Percentiles rank a stretch among this genome's conserved stretches.
These are phyloP conservation scores for Sternotherus odoratus DNA, from an alignment of 2,797 vertebrate genomes.

Conservation along the genomic window DNA sequence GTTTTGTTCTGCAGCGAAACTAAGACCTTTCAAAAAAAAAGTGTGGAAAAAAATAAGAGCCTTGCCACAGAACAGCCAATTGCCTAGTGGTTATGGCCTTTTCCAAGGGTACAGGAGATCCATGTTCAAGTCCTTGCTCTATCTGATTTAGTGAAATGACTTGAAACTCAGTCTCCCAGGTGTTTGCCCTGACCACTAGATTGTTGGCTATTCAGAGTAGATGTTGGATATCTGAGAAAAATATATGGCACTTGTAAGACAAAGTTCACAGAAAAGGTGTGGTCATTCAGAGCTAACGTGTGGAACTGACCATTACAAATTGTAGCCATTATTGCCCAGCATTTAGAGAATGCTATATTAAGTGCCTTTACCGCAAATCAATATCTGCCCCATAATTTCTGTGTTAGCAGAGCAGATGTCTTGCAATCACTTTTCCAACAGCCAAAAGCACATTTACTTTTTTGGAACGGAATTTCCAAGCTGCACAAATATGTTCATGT, in stretches of 20 bases:
- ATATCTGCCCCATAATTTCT: background rate
- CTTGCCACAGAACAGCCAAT: background rate
- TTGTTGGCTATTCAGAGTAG: background rate
- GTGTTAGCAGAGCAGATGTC: background rate
- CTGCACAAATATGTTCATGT: conserved; percentile 40
- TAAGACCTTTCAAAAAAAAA: background rate
- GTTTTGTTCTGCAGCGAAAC: background rate
- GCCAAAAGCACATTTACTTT: conserved; percentile 27
- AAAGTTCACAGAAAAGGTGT: fast-evolving
- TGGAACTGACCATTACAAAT: background rate
- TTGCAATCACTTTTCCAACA: background rate
- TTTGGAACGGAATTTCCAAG: conserved; percentile 40
- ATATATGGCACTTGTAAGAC: background rate
- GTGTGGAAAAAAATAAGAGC: background rate
- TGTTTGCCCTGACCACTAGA: background rate
- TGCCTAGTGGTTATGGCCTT: background rate
- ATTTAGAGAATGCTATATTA: background rate
- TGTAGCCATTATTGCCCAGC: background rate
- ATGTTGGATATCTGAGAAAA: background rate
- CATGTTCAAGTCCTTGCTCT: background rate
- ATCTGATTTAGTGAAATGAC: background rate
- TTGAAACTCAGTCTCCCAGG: background rate
- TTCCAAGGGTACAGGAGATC: background rate
- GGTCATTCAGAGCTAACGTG: background rate
- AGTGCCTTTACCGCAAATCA: conserved; percentile 8